phyloP scores from a whole-genome alignment of 2,797 vertebrate species.

The Acanthiza pusilla region DNA sequence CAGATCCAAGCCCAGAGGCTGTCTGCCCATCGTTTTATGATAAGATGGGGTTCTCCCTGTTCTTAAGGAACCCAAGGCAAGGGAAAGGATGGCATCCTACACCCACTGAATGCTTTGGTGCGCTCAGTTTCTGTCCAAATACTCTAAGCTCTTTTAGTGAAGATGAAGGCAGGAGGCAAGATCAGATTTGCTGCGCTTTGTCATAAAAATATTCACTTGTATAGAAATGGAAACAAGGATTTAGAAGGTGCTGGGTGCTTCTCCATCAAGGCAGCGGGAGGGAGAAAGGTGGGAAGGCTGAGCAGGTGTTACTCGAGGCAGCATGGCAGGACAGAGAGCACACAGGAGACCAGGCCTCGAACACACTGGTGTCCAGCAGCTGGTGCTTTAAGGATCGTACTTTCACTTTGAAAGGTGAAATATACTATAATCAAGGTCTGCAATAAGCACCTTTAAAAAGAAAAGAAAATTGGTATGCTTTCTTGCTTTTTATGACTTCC shows the following conservation, averaged over 20 bases:
- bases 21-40: neutral
- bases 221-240: neutral
- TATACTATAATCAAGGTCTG: neutral
- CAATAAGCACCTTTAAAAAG: neutral
- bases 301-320: neutral
- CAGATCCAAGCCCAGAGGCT: neutral
- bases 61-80: neutral
- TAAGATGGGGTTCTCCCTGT: neutral
- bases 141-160: neutral
- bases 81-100: neutral
- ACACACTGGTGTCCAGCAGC: neutral
- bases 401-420: neutral
- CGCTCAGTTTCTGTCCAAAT: neutral
- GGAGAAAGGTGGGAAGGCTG: neutral
- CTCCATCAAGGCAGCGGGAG: neutral
- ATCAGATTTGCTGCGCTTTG: neutral
- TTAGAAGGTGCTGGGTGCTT: neutral
- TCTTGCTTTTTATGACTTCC: neutral
- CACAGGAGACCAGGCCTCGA: neutral
- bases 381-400: neutral
- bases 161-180: neutral
- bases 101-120: neutral
- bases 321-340: neutral
- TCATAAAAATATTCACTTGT: neutral
- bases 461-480: neutral